Percentiles rank a stretch among this genome's conserved stretches.
phyloP scores from a whole-genome alignment of 1,140 invertebrate species.

The Pogonognathellus flavescens region DNA sequence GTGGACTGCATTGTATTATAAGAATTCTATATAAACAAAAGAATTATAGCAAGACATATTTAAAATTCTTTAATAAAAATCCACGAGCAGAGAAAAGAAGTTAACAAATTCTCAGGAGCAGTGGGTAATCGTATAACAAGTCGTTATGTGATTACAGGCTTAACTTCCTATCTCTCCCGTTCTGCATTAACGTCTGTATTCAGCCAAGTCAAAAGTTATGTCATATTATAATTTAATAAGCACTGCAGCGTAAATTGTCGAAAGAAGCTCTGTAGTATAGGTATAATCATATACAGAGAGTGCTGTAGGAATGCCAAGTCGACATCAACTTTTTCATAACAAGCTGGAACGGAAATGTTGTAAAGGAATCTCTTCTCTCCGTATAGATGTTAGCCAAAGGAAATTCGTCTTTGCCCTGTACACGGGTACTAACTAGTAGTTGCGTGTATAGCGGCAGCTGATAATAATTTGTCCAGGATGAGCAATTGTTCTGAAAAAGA shows the following conservation, averaged over 20 bases:
- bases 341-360: background rate
- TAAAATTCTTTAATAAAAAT: constrained; percentile 43
- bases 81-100: constrained; percentile 19
- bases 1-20: background rate
- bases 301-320: background rate
- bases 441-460: background rate
- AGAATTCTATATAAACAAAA: constrained; percentile 31
- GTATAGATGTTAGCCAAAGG: background rate
- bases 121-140: constrained; percentile 30
- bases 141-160: constrained; percentile 11
- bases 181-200: background rate
- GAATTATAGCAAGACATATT: background rate
- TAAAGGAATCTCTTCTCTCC: background rate
- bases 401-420: background rate
- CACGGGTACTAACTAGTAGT: too few relatives aligned
- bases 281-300: background rate
- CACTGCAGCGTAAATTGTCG: too few relatives aligned
- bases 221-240: background rate
- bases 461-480: constrained; percentile 31
- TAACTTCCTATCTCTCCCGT: background rate
- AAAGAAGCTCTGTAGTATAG: background rate
- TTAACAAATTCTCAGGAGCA: constrained; percentile 46
- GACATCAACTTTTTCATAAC: too few relatives aligned
- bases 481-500: constrained; percentile 28
- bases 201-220: background rate